Base-by-base conservation (phyloP, 2,113 vertebrate species). In the Pelecanus crispus region DNA sequence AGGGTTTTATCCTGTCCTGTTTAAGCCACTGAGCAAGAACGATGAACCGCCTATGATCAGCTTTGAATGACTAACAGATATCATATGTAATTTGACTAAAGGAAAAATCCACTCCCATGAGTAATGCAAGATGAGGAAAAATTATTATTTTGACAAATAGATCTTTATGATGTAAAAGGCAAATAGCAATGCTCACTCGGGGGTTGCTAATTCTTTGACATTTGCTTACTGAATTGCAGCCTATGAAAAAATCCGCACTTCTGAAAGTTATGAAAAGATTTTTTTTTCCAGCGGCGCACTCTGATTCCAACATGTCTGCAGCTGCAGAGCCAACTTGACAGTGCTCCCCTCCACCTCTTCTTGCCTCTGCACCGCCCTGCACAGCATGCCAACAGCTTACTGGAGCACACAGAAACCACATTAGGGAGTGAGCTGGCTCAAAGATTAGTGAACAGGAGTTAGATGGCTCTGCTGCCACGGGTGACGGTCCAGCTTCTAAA, bases 331-430 rank as follows among this genome's bases (percentile, higher is more conserved):
- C 59, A 65, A 40, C 55, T 80, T 20, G 28, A 29, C 53, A 68
- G 65, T 0, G 1, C 66, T 86, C 29, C 16, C 21, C 55, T 59
- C 28, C 0, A 0, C 89, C 52, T 56, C 15, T 6, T n/a, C 25
- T 56, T 62, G 26, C 67, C 36, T 50, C 45, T 2, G 1, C 77
- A 11, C 17, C 9, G 7, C 71, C 75, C 17, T 10, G 52, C 52
- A 5, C 42, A 12, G 63, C 55, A 31, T 1, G 3, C 63, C 63
- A 62, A 38, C 63, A 34, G 1, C 50, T 83, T 34, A 36, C 25
- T 34, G 17, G 36, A 36, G 81, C 86, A 17, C 36, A 3, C 58
- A 24, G 53, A 44, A 77, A 7, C 38, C 68, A 9, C 24, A 3
- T 6, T 4, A 61, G 53, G 74, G n/a, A 73, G 38, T 0, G 3